Base-by-base conservation (phyloP, 2,888 invertebrate species). In the Tholera decimalis region DNA sequence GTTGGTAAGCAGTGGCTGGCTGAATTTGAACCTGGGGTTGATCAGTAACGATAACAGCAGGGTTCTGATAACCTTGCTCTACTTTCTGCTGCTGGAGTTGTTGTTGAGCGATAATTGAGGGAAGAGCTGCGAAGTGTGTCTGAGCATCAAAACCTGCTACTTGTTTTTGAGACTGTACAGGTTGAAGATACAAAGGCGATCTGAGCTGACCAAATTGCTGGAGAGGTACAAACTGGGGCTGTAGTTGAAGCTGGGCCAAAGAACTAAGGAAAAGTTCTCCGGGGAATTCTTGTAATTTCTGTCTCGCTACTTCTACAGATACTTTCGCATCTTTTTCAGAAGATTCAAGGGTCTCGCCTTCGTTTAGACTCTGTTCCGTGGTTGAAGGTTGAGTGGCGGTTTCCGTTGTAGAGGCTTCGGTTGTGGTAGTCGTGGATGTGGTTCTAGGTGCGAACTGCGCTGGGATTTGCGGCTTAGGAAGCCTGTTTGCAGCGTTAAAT, bases 221-320 rank as follows among this genome's bases (percentile, higher is more conserved):
- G 0, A 92, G 58, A n/a, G 91, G 88, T 1, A 88, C 75, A 59
- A 91, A 90, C 47, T 93, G 91, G 0, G 92, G 91, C 30, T 93
- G 92, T 4, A 92, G 57, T 46, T 92, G 92, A 9, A 94, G 77
- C 57, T 94, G 95, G 15, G 93, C 88, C 15, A 95, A 68, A 0
- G 94, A 91, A 59, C 86, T 90, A 2, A 95, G 80, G 77, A 91
- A 94, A 15, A 95, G 63, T 73, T 95, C 94, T 22, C 93, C 90
- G 18, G 94, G 93, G 30, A 89, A 94, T 73, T 94, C 93, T 70
- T 94, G 92, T 1, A 95, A 73, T 5, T 92, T 93, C 72, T 94
- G 93, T 51, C 89, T 93, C 0, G 93, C 82, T 0, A 95, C 89
- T 89, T 95, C 95, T 15, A 95, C 92, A 1, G 92, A 85, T 1